Conservation (phyloP, 2,797 vertebrate species). For the Myotis findleyi region DNA sequence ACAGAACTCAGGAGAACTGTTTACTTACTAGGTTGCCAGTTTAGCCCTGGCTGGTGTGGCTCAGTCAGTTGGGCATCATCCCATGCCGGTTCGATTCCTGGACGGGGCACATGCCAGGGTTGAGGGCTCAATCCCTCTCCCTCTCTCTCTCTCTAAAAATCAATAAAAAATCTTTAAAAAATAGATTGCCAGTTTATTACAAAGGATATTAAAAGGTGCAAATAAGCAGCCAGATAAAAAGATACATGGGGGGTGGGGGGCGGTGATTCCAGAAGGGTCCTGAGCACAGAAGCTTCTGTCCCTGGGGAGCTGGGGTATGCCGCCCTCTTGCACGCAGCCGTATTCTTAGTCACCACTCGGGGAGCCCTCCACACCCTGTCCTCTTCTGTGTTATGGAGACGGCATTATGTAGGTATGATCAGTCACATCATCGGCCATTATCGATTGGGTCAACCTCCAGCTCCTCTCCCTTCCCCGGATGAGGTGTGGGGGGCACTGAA, state of each 20-base stretch:
- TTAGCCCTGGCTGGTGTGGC: too few species aligned
- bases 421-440: neutral
- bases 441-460: neutral
- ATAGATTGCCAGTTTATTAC: neutral
- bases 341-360: neutral
- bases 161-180: too few species aligned
- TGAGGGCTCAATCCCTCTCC: too few species aligned
- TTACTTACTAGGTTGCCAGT: too few species aligned
- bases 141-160: too few species aligned
- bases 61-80: too few species aligned
- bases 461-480: neutral
- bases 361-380: neutral
- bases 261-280: neutral
- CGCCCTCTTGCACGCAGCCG: rapidly evolving
- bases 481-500: neutral
- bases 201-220: neutral
- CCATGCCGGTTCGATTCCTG: too few species aligned
- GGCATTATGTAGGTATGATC: neutral
- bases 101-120: too few species aligned
- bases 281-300: neutral
- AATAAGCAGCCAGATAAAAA: neutral
- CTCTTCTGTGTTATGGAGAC: neutral
- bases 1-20: too few species aligned
- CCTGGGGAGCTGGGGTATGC: neutral
- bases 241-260: neutral